Evolutionary conservation across 1,140 invertebrate species (phyloP), one percentile per base, ranked within the genome.

Genomic region (Drosophila ohnishii): DNA sequence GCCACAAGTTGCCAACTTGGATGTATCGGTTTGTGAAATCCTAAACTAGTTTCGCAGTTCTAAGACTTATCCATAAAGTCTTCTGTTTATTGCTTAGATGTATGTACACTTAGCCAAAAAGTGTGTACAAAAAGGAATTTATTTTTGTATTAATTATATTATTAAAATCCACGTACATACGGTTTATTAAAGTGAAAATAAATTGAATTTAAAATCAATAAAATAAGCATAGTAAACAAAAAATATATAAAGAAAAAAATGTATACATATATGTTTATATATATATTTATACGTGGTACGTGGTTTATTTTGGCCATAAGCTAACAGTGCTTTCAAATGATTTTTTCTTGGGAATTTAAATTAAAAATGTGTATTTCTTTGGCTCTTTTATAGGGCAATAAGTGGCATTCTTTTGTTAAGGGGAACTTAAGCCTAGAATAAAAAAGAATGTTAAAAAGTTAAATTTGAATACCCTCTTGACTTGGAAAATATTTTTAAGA

Each of bases 301-400:
- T 63, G 44, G 10, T 13, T 9, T 22, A 16, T 50, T 13, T 53
- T 34, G 0, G 13, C 3, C 39, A 32, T 22, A 59, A 50, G 6
- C 19, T 25, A 51, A 60, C 50, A 30, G 40, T 19, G 50, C 25
- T 14, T 62, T 62, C 2, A 13, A 37, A 42, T 37, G n/a, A 47
- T 22, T 39, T 50, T 50, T 69, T 69, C 47, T 13, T 1, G 16
- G 34, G 25, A 57, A 48, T 47, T 28, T 39, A 16, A 1, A 71
- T 71, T 14, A 25, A 19, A 13, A 5, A 9, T 10, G 48, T 69
- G n/a, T n/a, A 37, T 40, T 48, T 48, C 9, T 44, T n/a, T 58
- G 10, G 14, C 37, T 37, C n/a, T 40, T 70, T 71, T 71, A 58
- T 70, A 58, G 65, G 50, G 34, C 67, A 45, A 67, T 70, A 51